These are phyloP conservation scores for Phoxinus phoxinus DNA, from an alignment of 2,113 vertebrate species.

Conservation along the genomic window DNA sequence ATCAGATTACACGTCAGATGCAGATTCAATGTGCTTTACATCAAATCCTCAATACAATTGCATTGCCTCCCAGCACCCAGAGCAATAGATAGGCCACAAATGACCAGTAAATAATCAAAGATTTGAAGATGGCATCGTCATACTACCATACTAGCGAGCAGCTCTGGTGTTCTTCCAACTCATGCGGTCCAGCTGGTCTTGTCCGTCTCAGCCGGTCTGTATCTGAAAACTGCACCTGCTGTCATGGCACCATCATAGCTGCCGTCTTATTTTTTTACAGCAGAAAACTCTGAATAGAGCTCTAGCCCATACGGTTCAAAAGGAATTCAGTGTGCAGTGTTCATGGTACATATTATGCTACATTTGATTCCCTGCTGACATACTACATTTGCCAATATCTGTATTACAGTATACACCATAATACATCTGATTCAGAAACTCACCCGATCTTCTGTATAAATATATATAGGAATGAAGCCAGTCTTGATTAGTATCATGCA, in stretches of 20 bases:
- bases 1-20: background rate
- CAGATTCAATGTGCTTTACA: background rate
- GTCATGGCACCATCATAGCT: constrained; percentile 19
- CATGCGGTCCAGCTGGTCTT: constrained; percentile 27
- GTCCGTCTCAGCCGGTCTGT: constrained; percentile 33
- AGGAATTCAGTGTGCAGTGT: background rate
- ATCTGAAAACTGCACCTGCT: constrained; percentile 22
- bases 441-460: background rate
- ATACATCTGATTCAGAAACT: background rate
- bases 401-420: background rate
- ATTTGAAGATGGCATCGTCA: background rate
- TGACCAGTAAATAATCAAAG: constrained; percentile 22
- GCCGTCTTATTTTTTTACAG: background rate
- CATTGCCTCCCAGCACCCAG: background rate
- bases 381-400: background rate
- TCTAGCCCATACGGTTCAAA: background rate
- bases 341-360: background rate
- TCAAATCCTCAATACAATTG: background rate
- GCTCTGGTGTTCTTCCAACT: constrained; percentile 25
- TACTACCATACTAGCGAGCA: background rate
- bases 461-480: background rate
- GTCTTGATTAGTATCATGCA: background rate
- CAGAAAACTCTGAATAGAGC: constrained; percentile 4
- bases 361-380: background rate
- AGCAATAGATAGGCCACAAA: background rate